Conservation (phyloP, 1,140 invertebrate genomes). For the Trachymyrmex septentrionalis region DNA sequence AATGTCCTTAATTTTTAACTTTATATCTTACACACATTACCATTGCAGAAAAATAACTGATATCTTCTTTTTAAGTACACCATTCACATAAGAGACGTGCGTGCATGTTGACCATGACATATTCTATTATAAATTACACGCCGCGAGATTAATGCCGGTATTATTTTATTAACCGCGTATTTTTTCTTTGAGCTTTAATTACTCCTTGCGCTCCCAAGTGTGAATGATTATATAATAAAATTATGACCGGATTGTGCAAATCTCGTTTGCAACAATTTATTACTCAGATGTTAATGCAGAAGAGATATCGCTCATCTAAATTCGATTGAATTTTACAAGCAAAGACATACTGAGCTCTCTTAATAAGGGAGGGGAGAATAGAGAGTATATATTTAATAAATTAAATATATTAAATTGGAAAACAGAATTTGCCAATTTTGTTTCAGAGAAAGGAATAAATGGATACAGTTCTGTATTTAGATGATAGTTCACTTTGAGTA, state of each 20-base stretch:
- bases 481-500: neutral
- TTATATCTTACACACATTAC: slow-evolving; percentile 20
- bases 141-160: neutral
- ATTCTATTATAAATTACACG: slow-evolving; percentile 44
- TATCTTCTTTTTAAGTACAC: neutral
- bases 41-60: neutral
- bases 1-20: slow-evolving; percentile 38
- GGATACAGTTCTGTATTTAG: neutral
- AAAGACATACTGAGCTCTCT: neutral
- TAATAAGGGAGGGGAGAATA: too few relatives aligned
- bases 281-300: slow-evolving; percentile 1
- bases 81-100: neutral
- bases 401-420: neutral
- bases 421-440: neutral
- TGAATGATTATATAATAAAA: neutral
- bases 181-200: neutral
- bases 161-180: slow-evolving; percentile 30
- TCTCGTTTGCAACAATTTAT: neutral
- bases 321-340: neutral
- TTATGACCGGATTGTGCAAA: slow-evolving; percentile 1
- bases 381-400: neutral
- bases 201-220: neutral
- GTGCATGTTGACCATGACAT: slow-evolving; percentile 38
- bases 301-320: neutral
- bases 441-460: neutral